A percentile compares a stretch with the other conserved stretches of the same genome.
These are phyloP conservation scores for Sinella curviseta DNA, from an alignment of 1,140 invertebrate species.

Conservation along the genomic window DNA sequence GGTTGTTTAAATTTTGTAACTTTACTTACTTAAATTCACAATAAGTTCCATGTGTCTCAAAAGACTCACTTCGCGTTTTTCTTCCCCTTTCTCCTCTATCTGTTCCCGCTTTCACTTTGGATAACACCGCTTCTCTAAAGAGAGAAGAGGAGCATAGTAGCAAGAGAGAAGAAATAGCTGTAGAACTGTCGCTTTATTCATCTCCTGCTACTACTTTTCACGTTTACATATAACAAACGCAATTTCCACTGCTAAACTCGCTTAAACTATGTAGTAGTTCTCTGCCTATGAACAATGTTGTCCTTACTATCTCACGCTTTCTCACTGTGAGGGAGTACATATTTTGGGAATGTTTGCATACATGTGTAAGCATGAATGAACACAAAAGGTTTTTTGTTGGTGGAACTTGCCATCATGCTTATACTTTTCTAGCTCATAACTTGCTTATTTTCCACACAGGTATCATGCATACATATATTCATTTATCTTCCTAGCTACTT, in stretches of 20 bases:
- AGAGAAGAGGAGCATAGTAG: too few species aligned
- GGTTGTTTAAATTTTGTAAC: background rate
- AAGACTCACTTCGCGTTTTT: slow-evolving; percentile 14
- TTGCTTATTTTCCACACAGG: background rate
- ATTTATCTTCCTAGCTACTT: too few species aligned
- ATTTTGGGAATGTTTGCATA: background rate
- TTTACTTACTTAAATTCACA: slow-evolving; percentile 25
- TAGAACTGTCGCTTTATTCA: slow-evolving; percentile 6
- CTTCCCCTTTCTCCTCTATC: background rate
- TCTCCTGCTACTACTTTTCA: slow-evolving; percentile 12
- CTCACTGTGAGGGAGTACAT: background rate
- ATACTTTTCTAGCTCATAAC: background rate
- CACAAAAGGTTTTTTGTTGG: slow-evolving; percentile 11
- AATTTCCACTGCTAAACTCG: background rate
- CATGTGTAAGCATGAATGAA: background rate
- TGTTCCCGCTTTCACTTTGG: background rate
- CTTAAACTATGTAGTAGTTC: background rate
- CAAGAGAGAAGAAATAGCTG: slow-evolving; percentile 1
- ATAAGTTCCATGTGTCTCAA: slow-evolving; percentile 26
- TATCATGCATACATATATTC: background rate
- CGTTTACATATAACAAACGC: background rate
- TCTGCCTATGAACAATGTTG: too few species aligned
- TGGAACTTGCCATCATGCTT: background rate
- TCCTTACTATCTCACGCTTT: too few species aligned
- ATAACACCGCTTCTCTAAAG: background rate